phyloP scores from a whole-genome alignment of 2,888 invertebrate species.

The Parascotia fuliginaria region DNA sequence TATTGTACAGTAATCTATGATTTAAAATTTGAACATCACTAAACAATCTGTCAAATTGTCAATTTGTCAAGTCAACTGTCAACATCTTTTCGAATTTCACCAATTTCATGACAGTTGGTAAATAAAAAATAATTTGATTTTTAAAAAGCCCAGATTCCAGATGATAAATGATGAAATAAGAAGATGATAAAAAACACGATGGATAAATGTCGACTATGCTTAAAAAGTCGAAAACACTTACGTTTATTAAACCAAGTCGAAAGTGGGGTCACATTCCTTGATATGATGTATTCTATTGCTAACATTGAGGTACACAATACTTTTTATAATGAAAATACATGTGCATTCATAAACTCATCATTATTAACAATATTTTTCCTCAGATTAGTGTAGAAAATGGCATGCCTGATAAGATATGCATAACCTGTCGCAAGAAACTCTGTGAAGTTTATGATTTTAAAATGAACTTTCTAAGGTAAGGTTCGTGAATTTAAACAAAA shows the following conservation, averaged over 20 bases:
- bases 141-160: too few species aligned
- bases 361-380: constrained; percentile 13
- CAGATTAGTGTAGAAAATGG: constrained; percentile 49
- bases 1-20: too few species aligned
- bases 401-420: constrained; percentile 54
- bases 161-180: too few species aligned
- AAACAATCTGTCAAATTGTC: too few species aligned
- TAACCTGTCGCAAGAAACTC: constrained; percentile 64
- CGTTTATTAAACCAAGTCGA: constrained; percentile 44
- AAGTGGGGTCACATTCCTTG: constrained; percentile 45
- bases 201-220: constrained; percentile 63
- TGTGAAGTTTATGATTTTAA: constrained; percentile 60
- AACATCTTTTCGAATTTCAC: too few species aligned
- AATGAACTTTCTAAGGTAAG: constrained; percentile 58
- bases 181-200: constrained; percentile 27
- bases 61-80: too few species aligned
- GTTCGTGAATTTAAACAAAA: too few species aligned
- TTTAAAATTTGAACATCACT: too few species aligned
- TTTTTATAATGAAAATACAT: too few species aligned
- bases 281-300: constrained; percentile 57
- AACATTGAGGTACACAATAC: constrained; percentile 50
- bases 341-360: not conserved
- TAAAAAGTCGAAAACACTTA: constrained; percentile 47
- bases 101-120: too few species aligned
- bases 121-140: too few species aligned